Base-by-base conservation (phyloP, 2,888 invertebrate genomes). In the Conomelus anceps region DNA sequence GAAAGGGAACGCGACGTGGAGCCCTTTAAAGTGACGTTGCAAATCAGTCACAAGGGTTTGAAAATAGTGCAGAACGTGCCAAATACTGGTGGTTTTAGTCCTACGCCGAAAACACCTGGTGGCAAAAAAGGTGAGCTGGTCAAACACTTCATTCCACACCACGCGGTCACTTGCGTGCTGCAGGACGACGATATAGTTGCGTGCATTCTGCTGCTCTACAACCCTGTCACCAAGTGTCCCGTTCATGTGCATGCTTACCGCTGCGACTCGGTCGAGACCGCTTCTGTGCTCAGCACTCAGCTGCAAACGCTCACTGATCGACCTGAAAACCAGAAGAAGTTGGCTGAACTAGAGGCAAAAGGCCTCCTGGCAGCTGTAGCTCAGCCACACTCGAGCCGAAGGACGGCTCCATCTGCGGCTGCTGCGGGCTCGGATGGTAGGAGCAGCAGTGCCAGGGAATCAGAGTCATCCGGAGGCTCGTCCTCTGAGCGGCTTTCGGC, bases 231-330 rank as follows among this genome's bases (percentile, higher is more conserved):
- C 11, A 97, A 97, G 91, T 98, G 98, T 93, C 98, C 98, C 0
- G 96, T 99, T 24, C 99, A 99, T 93, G 98, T 98, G 1, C 99
- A 99, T 93, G 98, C 98, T 89, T 99, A 96, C 93, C 96, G 98
- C 94, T 98, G 98, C 93, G 99, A 99, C 93, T 98, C 98, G 13
- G 96, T 98, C 91, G 97, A 98, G 93, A 99, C 99, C 22, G 99
- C 99, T 0, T 96, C 97, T 90, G 95, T 98, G 92, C 95, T 99
- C 90, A 96, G 96, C 93, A 95, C 96, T 17, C 98, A 98, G 92
- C 94, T 99, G 90, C 97, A 97, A 93, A 95, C 96, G 11, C 94
- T 99, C 92, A 93, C 98, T 92, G 96, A 97, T 91, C 94, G 97
- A 91, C 96, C 98, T 41, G 97, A 98, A 93, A 97, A 98, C 94